Base-by-base conservation (phyloP, 2,888 invertebrate genomes). In the Tridacna crocea region DNA sequence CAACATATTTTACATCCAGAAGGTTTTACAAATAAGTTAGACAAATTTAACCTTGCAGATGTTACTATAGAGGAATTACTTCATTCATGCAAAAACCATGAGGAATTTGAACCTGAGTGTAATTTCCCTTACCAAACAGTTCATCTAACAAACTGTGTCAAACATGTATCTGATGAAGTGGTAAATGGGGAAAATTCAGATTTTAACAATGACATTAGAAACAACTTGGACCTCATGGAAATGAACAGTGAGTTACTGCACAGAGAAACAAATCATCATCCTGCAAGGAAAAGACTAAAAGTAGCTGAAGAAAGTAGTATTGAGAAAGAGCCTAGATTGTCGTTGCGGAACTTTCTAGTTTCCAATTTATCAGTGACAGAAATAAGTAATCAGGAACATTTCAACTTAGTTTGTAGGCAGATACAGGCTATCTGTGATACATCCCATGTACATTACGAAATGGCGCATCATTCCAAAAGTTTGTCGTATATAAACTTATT, bases 1-100 rank as follows among this genome's bases (percentile, higher is more conserved):
- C 46, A 68, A 22, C 47, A 68, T 68, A n/a, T 68, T n/a, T 3
- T 68, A 68, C 46, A 68, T n/a, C 68, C 46, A n/a, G 46, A 68
- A 46, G 11, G 6, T 13, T 68, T 68, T 68, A n/a, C 46, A 12
- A 15, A 19, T 22, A 22, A n/a, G 19, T n/a, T 68, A 12, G 68
- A 68, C 22, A 24, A 47, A 47, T 68, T 68, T 17, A 68, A 68
- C 11, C 47, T 68, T 17, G 17, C 68, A 19, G 24, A 24, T 24
- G 63, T 19, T 24, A 27, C 68, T n/a, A 10, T 68, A 2, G 8
- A 11, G 0, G 63, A 63, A 27, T 17, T 63, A 63, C 26, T 63
- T 26, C 24, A 27, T 11, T 26, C 24, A 24, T 26, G 26, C 12
- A 11, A 11, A 15, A 26, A 6, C 8, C 13, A 15, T 11, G 63